Percentiles rank a stretch among this genome's conserved stretches.
These are phyloP conservation scores for Psittacula cyanocephala DNA, from an alignment of 2,113 vertebrate genomes.

Conservation along the genomic window DNA sequence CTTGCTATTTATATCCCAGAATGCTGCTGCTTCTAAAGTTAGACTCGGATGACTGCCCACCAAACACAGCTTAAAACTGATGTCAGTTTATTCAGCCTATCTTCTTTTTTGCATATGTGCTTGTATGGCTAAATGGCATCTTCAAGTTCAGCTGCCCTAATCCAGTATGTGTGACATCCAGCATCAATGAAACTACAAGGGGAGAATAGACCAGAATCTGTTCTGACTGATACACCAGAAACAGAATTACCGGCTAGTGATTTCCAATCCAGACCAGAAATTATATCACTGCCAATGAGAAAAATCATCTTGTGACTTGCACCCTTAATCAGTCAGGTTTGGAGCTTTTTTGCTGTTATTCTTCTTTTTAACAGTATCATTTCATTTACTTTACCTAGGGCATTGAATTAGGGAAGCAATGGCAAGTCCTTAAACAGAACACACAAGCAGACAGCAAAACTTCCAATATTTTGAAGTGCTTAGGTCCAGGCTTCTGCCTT, in stretches of 20 bases:
- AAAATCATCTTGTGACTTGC: background rate
- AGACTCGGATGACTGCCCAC: accelerated
- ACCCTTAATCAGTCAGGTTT: background rate
- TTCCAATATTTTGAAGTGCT: background rate
- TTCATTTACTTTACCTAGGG: background rate
- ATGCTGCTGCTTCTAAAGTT: background rate
- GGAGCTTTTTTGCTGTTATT: background rate
- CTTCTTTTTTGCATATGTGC: background rate
- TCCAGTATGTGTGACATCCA: background rate
- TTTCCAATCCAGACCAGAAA: background rate
- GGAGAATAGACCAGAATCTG: background rate
- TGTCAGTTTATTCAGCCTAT: background rate
- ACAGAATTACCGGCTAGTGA: background rate
- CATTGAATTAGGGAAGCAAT: background rate
- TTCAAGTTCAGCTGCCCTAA: background rate
- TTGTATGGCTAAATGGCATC: background rate
- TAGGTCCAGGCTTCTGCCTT: background rate
- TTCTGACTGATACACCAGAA: background rate
- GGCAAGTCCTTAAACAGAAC: background rate
- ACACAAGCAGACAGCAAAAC: background rate
- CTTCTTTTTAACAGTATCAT: background rate
- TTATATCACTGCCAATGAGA: background rate
- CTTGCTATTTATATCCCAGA: background rate
- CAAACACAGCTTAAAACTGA: background rate
- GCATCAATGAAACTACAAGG: background rate